phyloP scores from a whole-genome alignment of 2,113 vertebrate species.

The Dromaius novaehollandiae region DNA sequence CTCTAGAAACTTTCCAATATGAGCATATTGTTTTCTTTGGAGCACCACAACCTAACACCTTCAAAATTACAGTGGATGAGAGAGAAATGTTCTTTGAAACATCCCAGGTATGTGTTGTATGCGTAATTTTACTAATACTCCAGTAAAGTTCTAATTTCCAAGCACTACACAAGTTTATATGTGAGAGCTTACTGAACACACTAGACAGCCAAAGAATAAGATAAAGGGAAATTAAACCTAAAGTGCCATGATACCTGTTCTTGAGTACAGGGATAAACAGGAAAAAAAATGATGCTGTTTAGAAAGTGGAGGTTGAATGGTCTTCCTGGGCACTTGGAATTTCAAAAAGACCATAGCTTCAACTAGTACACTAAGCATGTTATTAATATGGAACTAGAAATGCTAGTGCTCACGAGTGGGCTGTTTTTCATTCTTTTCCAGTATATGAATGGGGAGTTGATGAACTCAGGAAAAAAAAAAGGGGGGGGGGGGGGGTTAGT shows the following conservation, averaged over 20 bases:
- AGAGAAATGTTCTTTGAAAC: conserved; percentile 95
- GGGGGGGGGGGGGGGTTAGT: background rate
- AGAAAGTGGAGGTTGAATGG: background rate
- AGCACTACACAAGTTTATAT: background rate
- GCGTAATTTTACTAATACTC: background rate
- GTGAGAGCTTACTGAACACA: background rate
- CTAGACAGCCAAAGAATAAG: background rate
- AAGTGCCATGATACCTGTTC: background rate
- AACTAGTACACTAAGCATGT: background rate
- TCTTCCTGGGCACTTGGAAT: background rate
- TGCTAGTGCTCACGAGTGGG: background rate
- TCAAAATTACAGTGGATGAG: conserved; percentile 93
- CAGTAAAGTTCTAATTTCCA: background rate
- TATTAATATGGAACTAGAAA: background rate
- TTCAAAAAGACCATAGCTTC: background rate
- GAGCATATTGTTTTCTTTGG: conserved; percentile 91
- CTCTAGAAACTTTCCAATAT: conserved; percentile 88
- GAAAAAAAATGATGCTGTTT: background rate
- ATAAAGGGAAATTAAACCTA: background rate
- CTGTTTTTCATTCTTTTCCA: background rate
- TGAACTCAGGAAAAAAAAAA: background rate
- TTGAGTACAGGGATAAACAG: background rate
- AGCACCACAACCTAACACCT: conserved; percentile 87
- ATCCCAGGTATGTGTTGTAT: conserved; percentile 78
- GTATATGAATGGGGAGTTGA: background rate